Evolutionary conservation across 1,140 invertebrate genomes (phyloP).

Genomic region (Lepidostoma basale): DNA sequence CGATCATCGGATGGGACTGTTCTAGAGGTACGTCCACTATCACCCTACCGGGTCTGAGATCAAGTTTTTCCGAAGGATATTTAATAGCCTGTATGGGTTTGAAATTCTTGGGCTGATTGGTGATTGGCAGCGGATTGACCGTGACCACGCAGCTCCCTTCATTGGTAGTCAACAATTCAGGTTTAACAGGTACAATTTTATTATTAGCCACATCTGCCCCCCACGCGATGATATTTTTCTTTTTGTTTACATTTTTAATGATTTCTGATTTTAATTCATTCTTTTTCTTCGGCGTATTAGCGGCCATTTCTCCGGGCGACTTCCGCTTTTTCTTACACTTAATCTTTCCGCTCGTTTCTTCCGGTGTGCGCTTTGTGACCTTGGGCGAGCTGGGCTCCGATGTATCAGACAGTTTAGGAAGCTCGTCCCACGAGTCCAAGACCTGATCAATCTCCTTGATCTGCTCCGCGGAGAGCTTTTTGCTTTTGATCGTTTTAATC

Average conservation of each 20-base stretch:
- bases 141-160: too few relatives aligned
- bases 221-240: too few relatives aligned
- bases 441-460: slow-evolving; percentile 40
- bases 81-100: slow-evolving; percentile 39
- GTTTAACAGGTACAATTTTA: too few relatives aligned
- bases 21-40: not conserved
- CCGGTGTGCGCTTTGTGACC: not conserved
- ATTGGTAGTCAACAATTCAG: too few relatives aligned
- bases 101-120: slow-evolving; percentile 7
- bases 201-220: too few relatives aligned
- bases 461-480: slow-evolving; percentile 34
- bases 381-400: slow-evolving; percentile 1
- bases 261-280: too few relatives aligned
- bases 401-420: slow-evolving; percentile 13
- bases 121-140: too few relatives aligned
- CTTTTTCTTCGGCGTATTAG: not conserved
- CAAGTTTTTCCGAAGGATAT: slow-evolving; percentile 20
- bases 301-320: not conserved
- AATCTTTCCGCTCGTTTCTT: not conserved
- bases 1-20: not conserved
- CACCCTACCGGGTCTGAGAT: not conserved
- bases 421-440: slow-evolving; percentile 31
- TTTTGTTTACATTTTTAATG: too few relatives aligned
- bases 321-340: slow-evolving; percentile 20
- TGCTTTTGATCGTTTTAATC: slow-evolving; percentile 7